Base-by-base conservation (phyloP, 2,113 vertebrate genomes). In the Channa argus region DNA sequence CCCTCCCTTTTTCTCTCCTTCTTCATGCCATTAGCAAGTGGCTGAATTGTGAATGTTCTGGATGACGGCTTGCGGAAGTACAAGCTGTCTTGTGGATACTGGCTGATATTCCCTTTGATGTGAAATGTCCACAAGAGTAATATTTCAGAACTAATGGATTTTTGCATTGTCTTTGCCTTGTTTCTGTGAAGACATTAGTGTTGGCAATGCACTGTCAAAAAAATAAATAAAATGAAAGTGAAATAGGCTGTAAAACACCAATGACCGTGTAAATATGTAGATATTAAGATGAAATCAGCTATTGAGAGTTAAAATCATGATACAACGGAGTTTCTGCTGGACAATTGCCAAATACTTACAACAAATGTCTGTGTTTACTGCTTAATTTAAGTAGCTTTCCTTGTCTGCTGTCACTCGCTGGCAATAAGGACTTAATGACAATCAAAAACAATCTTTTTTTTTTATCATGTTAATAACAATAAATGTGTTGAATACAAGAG, bases 41-140 rank as follows among this genome's bases (percentile, higher is more conserved):
- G 54, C 68, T 55, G 72, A 83, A 72, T 82, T 79, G 83, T 87
- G 85, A 83, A 86, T 84, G 87, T 80, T 80, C 71, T 43, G 43
- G 71, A 73, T 79, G 77, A 74, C 73, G 71, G 85, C 76, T 85
- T 10, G 5, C 66, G 63, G 77, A 85, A 80, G 64, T 69, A 62
- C 44, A 71, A 52, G 46, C 80, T 70, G 72, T 80, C 72, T 82
- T 12, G 41, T 61, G 77, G 70, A 80, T 80, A 65, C 66, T 5
- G 71, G 71, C 67, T 86, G 73, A 86, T 89, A 86, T 83, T 89
- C 73, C 86, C 84, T 77, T 73, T 80, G 89, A 81, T 82, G 76
- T 73, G 51, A 49, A 8, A 65, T n/a, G 45, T 51, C 69, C 55
- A 62, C 58, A 68, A 65, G 75, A 80, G 77, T 87, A 82, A 86